A percentile compares a stretch with the other conserved stretches of the same genome.
Evolutionary conservation across 2,113 vertebrate genomes (phyloP).

Genomic region (Cynopterus brachyotis): DNA sequence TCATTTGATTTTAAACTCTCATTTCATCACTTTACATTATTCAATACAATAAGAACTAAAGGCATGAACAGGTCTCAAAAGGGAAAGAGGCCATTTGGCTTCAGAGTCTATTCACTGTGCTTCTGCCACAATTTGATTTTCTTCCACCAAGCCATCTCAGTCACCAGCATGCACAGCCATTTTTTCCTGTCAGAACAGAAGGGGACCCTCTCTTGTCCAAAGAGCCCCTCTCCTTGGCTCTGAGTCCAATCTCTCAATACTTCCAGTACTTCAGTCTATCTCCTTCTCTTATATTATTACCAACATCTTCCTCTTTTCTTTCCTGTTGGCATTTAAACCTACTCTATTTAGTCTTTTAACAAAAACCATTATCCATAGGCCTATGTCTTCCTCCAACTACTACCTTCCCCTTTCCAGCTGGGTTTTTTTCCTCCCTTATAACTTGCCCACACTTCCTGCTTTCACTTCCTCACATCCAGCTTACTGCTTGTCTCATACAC

Average conservation of each 20-base stretch:
- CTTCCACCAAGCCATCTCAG: not conserved
- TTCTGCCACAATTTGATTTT: not conserved
- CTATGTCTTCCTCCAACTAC: not conserved
- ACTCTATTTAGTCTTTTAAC: not conserved
- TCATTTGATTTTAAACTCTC: not conserved
- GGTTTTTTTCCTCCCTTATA: not conserved
- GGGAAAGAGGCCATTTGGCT: not conserved
- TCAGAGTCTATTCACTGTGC: not conserved
- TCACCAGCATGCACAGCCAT: accelerated
- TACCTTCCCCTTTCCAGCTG: not conserved
- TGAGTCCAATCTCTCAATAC: not conserved
- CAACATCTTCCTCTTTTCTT: not conserved
- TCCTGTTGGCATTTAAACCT: not conserved
- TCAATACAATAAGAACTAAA: not conserved
- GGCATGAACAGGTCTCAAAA: not conserved
- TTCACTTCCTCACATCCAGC: not conserved
- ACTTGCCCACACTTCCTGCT: not conserved
- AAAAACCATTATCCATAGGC: not conserved
- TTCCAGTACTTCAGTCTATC: not conserved
- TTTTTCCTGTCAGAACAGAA: not conserved
- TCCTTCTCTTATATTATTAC: not conserved
- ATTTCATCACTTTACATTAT: not conserved
- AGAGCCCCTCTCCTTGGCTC: not conserved
- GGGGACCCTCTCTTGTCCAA: not conserved
- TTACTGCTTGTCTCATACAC: not conserved